Conservation (phyloP, 2,113 vertebrate genomes). For the Oreochromis niloticus region DNA sequence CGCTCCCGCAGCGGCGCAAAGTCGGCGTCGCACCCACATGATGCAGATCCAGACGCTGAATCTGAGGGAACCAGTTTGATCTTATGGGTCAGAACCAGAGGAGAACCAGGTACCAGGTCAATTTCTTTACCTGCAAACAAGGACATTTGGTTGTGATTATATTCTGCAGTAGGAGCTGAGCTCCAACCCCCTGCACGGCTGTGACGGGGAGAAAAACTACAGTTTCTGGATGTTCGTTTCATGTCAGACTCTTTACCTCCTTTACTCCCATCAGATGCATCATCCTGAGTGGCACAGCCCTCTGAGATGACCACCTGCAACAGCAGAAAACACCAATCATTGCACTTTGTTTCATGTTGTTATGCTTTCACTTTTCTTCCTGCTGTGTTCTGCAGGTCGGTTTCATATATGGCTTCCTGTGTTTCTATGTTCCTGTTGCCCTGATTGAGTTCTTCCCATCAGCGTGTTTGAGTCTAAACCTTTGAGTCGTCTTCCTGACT, state of each 20-base stretch:
- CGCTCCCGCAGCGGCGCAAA: conserved; percentile 51
- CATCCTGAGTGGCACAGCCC: conserved; percentile 34
- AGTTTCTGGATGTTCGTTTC: not conserved
- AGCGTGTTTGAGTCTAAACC: not conserved
- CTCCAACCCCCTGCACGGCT: not conserved
- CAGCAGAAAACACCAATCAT: not conserved
- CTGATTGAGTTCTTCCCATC: not conserved
- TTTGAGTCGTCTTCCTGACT: not conserved
- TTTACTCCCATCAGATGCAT: not conserved
- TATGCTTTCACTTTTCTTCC: not conserved
- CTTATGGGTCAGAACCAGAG: conserved; percentile 71
- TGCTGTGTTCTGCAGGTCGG: not conserved
- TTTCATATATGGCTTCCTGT: not conserved
- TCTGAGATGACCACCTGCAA: conserved; percentile 59
- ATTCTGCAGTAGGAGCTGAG: not conserved
- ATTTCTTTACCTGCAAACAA: conserved; percentile 45
- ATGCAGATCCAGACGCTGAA: not conserved
- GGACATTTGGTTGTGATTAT: not conserved
- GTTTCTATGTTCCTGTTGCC: not conserved
- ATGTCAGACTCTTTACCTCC: conserved; percentile 9
- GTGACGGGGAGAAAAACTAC: not conserved
- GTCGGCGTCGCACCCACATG: conserved; percentile 51
- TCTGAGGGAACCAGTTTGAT: conserved; percentile 61
- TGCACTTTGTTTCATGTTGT: not conserved
- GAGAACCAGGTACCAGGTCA: conserved; percentile 55